Evolutionary conservation across 2,113 vertebrate genomes (phyloP).

Genomic region (Syngnathus scovelli): DNA sequence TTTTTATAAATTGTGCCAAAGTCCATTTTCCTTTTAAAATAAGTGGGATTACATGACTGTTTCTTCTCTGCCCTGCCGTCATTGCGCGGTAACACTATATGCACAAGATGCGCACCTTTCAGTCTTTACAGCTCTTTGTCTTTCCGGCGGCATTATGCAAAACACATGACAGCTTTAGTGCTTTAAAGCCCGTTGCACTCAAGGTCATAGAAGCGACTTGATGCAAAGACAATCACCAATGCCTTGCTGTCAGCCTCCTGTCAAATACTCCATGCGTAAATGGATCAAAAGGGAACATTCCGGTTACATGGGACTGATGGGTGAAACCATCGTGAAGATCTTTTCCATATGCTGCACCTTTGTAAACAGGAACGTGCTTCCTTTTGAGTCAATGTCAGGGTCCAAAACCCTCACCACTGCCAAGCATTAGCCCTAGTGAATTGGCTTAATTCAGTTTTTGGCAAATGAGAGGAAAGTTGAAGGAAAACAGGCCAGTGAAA

Average conservation of each 20-base stretch:
- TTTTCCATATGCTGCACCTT: conserved; percentile 4
- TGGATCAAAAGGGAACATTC: background rate
- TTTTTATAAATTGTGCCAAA: background rate
- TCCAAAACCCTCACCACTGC: no score
- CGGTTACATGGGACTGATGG: background rate
- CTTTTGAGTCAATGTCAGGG: background rate
- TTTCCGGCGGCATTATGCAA: conserved; percentile 3
- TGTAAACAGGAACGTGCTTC: background rate
- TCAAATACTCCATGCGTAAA: background rate
- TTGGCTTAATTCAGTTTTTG: background rate
- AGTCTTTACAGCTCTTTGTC: background rate
- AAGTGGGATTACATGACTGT: background rate
- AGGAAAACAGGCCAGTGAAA: background rate
- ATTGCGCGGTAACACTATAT: background rate
- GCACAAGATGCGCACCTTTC: background rate
- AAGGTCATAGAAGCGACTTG: background rate
- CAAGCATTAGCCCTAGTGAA: no score
- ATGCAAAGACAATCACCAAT: conserved; percentile 1
- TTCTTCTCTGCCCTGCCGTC: background rate
- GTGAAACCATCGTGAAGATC: background rate
- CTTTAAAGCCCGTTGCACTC: background rate
- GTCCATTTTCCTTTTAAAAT: conserved; percentile 3
- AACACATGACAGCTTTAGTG: background rate
- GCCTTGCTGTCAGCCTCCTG: background rate
- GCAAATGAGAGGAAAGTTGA: background rate